Conservation (phyloP, 2,113 vertebrate genomes). For the Boleophthalmus pectinirostris region DNA sequence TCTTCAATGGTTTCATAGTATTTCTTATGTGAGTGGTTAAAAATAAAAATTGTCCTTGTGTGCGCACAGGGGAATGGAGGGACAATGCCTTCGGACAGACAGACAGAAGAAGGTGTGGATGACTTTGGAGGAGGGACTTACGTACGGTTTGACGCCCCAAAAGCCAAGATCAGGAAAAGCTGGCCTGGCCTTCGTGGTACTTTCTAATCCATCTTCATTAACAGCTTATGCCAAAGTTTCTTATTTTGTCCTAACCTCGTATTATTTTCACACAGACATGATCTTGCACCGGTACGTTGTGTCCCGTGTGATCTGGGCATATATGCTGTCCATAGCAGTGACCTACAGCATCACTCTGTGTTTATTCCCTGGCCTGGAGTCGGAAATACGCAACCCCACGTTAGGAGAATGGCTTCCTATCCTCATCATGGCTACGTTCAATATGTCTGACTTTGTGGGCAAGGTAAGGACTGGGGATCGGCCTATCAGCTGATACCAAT, state of each 20-base stretch:
- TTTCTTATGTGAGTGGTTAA: neutral
- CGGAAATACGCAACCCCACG: conserved; percentile 87
- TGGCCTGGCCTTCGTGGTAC: conserved; percentile 91
- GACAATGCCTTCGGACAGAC: conserved; percentile 42
- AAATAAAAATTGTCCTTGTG: neutral
- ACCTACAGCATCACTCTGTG: conserved; percentile 98
- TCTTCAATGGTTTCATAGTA: neutral
- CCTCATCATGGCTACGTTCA: conserved; percentile 99
- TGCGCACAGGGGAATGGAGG: conserved; percentile 79
- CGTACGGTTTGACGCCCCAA: conserved; percentile 87
- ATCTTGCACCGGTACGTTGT: conserved; percentile 93
- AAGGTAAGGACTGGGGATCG: conserved; percentile 79
- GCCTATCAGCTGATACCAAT: neutral
- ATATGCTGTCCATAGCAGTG: conserved; percentile 95
- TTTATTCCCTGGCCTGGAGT: conserved; percentile 95
- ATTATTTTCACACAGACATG: conserved; percentile 80
- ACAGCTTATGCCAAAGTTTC: neutral
- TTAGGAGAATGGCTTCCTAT: conserved; percentile 97
- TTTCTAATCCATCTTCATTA: conserved; percentile 12
- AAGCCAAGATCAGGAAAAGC: conserved; percentile 79
- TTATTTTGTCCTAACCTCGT: neutral
- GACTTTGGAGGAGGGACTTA: conserved; percentile 80
- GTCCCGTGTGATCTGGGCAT: conserved; percentile 92
- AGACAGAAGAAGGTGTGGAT: conserved; percentile 76
- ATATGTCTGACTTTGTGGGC: conserved; percentile 96